phyloP scores from a whole-genome alignment of 2,113 vertebrate species.

The Oncorhynchus keta region DNA sequence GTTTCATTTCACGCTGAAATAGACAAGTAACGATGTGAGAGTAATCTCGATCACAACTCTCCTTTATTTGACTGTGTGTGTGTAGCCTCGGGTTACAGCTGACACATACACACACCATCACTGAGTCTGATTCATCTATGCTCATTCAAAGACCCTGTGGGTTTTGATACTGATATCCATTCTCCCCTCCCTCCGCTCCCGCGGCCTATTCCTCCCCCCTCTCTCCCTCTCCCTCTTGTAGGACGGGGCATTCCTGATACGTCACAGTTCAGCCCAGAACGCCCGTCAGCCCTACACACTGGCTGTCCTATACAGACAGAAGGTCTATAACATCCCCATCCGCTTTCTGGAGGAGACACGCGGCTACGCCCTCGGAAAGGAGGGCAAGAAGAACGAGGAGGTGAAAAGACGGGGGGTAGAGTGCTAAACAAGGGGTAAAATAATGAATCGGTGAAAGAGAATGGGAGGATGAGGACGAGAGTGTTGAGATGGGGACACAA shows the following conservation, averaged over 20 bases:
- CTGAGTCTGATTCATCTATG: neutral
- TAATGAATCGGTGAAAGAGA: neutral
- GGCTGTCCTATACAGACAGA: constrained; percentile 78
- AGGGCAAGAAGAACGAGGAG: constrained; percentile 80
- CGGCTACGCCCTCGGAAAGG: constrained; percentile 80
- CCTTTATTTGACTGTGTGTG: constrained; percentile 1
- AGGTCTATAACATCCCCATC: constrained; percentile 88
- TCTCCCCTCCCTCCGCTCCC: neutral
- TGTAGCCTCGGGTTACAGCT: neutral
- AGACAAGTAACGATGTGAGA: neutral
- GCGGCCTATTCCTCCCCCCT: neutral
- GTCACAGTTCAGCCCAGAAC: constrained; percentile 75
- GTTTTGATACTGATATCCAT: neutral
- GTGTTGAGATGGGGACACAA: too few relatives aligned
- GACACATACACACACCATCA: neutral
- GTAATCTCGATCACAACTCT: neutral
- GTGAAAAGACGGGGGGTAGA: constrained; percentile 50
- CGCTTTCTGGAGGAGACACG: constrained; percentile 67
- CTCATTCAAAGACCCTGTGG: neutral
- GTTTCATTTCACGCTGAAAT: constrained; percentile 3
- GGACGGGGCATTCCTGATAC: constrained; percentile 83
- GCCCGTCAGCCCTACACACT: constrained; percentile 80
- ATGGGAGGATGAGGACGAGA: too few relatives aligned
- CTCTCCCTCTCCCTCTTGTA: constrained; percentile 34
- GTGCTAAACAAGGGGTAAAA: neutral